Evolutionary conservation across 2,797 vertebrate species (phyloP).

Genomic region (Cryptoprocta ferox): DNA sequence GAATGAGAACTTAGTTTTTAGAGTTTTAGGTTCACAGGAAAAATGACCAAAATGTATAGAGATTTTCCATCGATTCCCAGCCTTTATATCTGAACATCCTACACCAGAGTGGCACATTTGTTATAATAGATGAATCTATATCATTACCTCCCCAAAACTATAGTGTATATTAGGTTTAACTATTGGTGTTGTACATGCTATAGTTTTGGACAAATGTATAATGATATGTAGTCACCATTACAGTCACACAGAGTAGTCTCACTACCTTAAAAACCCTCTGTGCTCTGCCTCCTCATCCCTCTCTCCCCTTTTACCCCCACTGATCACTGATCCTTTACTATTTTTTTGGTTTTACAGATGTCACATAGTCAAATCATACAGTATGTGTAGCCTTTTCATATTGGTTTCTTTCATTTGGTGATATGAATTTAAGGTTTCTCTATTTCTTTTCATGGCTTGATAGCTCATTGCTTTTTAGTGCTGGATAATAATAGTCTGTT

Average conservation of each 20-base stretch:
- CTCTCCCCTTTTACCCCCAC: neutral
- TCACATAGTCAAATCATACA: neutral
- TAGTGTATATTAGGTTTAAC: neutral
- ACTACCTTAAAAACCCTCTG: neutral
- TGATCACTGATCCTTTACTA: neutral
- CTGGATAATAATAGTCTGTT: neutral
- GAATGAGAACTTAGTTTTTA: neutral
- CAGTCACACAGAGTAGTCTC: neutral
- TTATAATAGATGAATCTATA: neutral
- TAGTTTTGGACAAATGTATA: neutral
- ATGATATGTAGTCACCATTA: neutral
- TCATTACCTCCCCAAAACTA: neutral
- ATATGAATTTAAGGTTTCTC: neutral
- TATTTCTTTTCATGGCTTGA: neutral
- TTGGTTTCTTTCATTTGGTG: neutral
- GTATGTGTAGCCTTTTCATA: neutral
- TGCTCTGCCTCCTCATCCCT: neutral
- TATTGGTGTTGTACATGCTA: neutral
- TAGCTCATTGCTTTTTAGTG: neutral
- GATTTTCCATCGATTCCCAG: neutral
- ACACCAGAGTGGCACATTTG: neutral
- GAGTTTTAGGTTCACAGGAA: neutral
- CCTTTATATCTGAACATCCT: no score
- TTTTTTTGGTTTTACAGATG: neutral
- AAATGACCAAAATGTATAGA: neutral